Percentiles rank a stretch among this genome's conserved stretches.
Conservation (phyloP, 2,888 invertebrate species). For the Xestoiulus laeticollis region DNA sequence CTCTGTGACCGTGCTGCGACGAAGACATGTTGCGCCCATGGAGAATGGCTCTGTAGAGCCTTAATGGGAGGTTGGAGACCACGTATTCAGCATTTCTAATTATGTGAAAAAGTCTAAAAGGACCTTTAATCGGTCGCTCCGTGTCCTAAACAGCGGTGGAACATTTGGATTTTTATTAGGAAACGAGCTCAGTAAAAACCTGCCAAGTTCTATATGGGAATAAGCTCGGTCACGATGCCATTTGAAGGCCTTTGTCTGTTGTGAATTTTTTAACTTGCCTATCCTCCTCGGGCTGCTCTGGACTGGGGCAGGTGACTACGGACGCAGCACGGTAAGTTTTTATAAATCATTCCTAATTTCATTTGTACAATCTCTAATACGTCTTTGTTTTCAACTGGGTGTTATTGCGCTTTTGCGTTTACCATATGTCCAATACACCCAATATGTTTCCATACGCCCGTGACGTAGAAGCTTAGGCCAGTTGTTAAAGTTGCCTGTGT, state of each 20-base stretch:
- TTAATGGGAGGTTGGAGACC: slow-evolving; percentile 44
- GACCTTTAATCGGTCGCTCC: slow-evolving; percentile 27
- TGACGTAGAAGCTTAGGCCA: background rate
- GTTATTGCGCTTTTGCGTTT: background rate
- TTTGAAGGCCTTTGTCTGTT: slow-evolving; percentile 34
- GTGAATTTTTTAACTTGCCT: slow-evolving; percentile 28
- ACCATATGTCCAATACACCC: background rate
- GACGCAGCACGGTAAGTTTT: slow-evolving; percentile 36
- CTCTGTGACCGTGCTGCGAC: background rate
- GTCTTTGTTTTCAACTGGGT: background rate
- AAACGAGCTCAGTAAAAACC: background rate
- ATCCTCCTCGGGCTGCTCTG: slow-evolving; percentile 41
- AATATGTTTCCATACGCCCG: background rate
- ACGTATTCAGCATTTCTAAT: slow-evolving; percentile 45
- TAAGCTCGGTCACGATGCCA: slow-evolving; percentile 33
- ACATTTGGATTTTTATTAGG: slow-evolving; percentile 34
- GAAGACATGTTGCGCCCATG: slow-evolving; percentile 50
- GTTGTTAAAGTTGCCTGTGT: slow-evolving; percentile 4
- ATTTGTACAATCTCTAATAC: background rate
- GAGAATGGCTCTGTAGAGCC: slow-evolving; percentile 50
- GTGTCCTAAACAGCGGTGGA: background rate
- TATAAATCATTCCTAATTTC: background rate
- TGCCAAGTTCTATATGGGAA: slow-evolving; percentile 9
- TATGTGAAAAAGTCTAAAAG: slow-evolving; percentile 36
- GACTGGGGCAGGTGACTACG: slow-evolving; percentile 36